phyloP scores from a whole-genome alignment of 2,113 vertebrate genomes.

The Cynoglossus semilaevis region DNA sequence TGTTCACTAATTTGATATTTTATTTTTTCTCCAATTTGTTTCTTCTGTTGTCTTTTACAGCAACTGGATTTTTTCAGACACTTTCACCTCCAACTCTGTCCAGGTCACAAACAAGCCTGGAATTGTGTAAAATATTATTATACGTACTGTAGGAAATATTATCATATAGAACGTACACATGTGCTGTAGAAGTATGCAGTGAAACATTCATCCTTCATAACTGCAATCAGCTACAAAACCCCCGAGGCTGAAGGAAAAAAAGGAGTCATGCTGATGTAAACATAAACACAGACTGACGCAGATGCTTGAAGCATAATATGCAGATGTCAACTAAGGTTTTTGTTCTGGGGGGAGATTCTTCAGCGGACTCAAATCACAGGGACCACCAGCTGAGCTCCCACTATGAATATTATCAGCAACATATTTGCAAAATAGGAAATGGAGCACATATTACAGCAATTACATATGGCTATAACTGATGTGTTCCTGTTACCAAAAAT shows the following conservation, averaged over 20 bases:
- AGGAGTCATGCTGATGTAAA: constrained; percentile 23
- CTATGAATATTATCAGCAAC: constrained; percentile 23
- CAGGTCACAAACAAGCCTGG: constrained; percentile 4
- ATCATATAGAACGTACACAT: constrained; percentile 6
- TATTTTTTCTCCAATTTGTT: too few species aligned
- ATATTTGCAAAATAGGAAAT: constrained; percentile 15
- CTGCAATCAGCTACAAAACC: constrained; percentile 6
- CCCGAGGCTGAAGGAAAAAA: constrained; percentile 1
- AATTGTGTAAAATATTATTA: not conserved
- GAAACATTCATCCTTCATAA: constrained; percentile 23
- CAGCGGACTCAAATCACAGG: constrained; percentile 21
- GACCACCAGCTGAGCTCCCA: constrained; percentile 45
- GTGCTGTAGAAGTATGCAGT: not conserved
- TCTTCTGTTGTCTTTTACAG: too few species aligned
- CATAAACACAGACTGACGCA: constrained; percentile 28
- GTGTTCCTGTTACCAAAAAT: constrained; percentile 27
- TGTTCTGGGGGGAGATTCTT: constrained; percentile 11
- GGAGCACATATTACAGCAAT: not conserved
- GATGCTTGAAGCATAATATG: constrained; percentile 19
- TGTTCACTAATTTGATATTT: not conserved
- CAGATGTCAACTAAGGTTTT: constrained; percentile 15
- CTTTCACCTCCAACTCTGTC: not conserved
- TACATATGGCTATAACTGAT: constrained; percentile 29
- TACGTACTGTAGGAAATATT: not conserved
- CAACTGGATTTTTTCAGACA: too few species aligned